phyloP scores from a whole-genome alignment of 1,140 invertebrate genomes.

The Pseudomyrmex cubaensis region DNA sequence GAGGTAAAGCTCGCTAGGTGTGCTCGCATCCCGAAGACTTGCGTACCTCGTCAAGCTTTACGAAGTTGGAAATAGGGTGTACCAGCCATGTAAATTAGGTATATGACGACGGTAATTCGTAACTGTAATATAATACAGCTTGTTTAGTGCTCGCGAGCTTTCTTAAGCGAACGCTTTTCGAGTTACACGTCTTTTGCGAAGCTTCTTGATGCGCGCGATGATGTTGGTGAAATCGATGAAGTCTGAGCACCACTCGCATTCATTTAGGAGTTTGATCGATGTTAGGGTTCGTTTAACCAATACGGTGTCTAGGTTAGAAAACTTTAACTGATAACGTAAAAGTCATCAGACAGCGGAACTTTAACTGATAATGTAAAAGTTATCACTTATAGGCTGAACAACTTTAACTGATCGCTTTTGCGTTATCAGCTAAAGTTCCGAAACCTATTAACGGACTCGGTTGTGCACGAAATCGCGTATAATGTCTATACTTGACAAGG shows the following conservation, averaged over 20 bases:
- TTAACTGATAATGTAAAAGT: constrained; percentile 37
- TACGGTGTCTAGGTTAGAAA: neutral
- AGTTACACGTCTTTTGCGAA: constrained; percentile 36
- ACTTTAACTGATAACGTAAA: constrained; percentile 41
- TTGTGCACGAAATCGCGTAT: constrained; percentile 15
- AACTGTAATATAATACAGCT: constrained; percentile 72
- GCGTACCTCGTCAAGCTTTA: constrained; percentile 6
- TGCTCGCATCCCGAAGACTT: neutral
- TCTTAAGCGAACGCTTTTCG: constrained; percentile 64
- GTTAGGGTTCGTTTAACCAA: constrained; percentile 32
- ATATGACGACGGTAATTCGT: constrained; percentile 73
- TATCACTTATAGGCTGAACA: constrained; percentile 19
- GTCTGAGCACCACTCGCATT: constrained; percentile 1
- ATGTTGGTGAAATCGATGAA: neutral
- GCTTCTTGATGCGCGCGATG: neutral
- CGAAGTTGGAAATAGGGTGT: constrained; percentile 57
- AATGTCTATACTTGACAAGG: neutral
- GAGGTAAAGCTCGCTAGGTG: constrained; percentile 30
- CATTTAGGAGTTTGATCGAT: constrained; percentile 52
- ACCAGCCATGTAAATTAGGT: constrained; percentile 69
- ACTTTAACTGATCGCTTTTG: constrained; percentile 43
- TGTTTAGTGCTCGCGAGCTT: constrained; percentile 66
- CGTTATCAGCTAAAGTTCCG: constrained; percentile 28
- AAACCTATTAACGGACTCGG: neutral
- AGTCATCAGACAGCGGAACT: constrained; percentile 33